Evolutionary conservation across 1,140 invertebrate species (phyloP), one percentile per base, ranked within the genome.

Genomic region (Trinorchestia longiramus): DNA sequence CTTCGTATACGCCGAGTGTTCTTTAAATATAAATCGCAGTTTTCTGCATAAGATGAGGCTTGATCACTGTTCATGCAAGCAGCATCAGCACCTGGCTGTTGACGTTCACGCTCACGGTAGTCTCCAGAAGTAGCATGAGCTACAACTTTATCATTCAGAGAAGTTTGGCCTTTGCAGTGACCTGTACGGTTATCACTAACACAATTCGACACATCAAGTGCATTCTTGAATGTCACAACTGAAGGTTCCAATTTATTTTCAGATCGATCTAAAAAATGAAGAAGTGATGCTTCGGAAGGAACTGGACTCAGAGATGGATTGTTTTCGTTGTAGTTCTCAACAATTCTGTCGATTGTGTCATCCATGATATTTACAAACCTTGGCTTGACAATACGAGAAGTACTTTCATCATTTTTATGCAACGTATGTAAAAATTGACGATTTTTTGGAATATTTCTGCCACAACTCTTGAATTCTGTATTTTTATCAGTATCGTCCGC

Each of bases 271-370:
- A 91, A 43, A 91, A 43, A 91, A 15, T 44, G 88, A 11, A 91
- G 88, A 91, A 91, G 88, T 42, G 88, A 91, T 44, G 43, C 36
- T 91, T 91, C 88, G 17, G 88, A 91, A 19, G 88, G 41, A 91
- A 91, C 88, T 43, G 88, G 88, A 42, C 88, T 91, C 88, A 43
- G 17, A 42, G 88, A 43, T 42, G 88, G 19, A 91, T 91, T 91
- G 88, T 91, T 91, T 91, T 42, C 88, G 43, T 91, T 91, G 43
- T 91, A 91, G 41, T 28, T 42, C 41, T 91, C 43, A 36, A 91
- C 43, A 42, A 91, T 91, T 44, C 28, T 91, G 36, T 91, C 88
- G 36, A 91, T 91, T 91, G 88, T 91, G 41, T 91, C 88, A 91
- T 91, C 88, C 88, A 91, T 91, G 28, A 42, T 44, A 43, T 42